Evolutionary conservation across 2,113 vertebrate species (phyloP).

Genomic region (Lophius piscatorius): DNA sequence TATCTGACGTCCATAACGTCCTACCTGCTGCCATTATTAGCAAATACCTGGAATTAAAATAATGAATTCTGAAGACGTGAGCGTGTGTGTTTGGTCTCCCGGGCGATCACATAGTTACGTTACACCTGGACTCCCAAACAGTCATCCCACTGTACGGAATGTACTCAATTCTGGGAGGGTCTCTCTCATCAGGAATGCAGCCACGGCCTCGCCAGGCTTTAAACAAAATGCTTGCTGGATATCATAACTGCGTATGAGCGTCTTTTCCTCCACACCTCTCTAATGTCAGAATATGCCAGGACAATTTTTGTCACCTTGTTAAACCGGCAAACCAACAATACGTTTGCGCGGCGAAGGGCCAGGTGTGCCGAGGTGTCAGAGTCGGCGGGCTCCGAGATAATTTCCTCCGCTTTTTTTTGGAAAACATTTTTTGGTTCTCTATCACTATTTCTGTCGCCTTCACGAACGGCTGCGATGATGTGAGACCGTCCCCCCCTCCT

Average conservation of each 20-base stretch:
- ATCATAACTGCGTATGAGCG: not conserved
- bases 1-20: too few species aligned
- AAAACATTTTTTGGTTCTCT: not conserved
- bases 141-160: not conserved
- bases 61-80: not conserved
- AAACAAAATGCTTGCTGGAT: not conserved
- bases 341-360: not conserved
- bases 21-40: not conserved
- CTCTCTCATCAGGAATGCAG: not conserved
- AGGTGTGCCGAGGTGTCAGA: not conserved
- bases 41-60: too few species aligned
- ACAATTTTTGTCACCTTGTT: not conserved
- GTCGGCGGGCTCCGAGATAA: not conserved
- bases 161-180: not conserved
- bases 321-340: too few species aligned
- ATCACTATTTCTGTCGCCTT: not conserved
- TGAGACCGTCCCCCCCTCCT: too few species aligned
- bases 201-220: not conserved
- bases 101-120: not conserved
- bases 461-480: too few species aligned
- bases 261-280: not conserved
- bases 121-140: slow-evolving; percentile 11
- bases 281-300: not conserved
- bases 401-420: not conserved
- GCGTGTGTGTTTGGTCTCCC: slow-evolving; percentile 6